These are phyloP conservation scores for Phrynocephalus versicolor DNA, from an alignment of 2,113 vertebrate genomes.

Conservation along the genomic window DNA sequence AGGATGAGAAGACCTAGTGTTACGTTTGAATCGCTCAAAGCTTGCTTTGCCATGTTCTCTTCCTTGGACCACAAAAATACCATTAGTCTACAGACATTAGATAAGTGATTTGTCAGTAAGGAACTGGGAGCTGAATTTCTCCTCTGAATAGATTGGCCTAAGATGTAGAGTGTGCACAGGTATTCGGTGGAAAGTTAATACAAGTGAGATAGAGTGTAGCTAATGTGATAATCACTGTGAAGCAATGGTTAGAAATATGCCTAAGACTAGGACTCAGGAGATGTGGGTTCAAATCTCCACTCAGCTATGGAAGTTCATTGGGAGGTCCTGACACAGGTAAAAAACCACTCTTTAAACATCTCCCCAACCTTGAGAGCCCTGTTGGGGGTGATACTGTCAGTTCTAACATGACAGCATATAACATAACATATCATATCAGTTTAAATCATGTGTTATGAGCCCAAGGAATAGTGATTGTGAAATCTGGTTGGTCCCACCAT, in stretches of 20 bases:
- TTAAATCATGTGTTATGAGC: too few relatives aligned
- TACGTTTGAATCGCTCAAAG: background rate
- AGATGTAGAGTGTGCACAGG: background rate
- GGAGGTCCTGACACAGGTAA: too few relatives aligned
- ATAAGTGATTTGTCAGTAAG: background rate
- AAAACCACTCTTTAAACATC: too few relatives aligned
- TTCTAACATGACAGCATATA: too few relatives aligned
- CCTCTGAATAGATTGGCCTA: background rate
- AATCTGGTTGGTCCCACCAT: too few relatives aligned
- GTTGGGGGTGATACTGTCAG: too few relatives aligned
- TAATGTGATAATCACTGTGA: background rate
- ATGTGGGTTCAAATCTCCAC: too few relatives aligned
- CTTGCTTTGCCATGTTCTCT: background rate
- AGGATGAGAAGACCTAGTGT: background rate
- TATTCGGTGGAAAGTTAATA: background rate
- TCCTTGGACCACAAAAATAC: constrained; percentile 22
- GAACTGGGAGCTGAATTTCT: background rate
- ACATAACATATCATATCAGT: too few relatives aligned
- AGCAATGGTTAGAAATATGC: background rate
- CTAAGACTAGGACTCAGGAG: too few relatives aligned
- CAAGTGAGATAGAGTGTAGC: background rate
- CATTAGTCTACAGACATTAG: background rate
- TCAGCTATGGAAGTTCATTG: too few relatives aligned
- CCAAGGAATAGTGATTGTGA: too few relatives aligned
- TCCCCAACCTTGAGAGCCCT: too few relatives aligned